Conservation (phyloP, 2,888 invertebrate genomes). For the Temnothorax ravouxi region DNA sequence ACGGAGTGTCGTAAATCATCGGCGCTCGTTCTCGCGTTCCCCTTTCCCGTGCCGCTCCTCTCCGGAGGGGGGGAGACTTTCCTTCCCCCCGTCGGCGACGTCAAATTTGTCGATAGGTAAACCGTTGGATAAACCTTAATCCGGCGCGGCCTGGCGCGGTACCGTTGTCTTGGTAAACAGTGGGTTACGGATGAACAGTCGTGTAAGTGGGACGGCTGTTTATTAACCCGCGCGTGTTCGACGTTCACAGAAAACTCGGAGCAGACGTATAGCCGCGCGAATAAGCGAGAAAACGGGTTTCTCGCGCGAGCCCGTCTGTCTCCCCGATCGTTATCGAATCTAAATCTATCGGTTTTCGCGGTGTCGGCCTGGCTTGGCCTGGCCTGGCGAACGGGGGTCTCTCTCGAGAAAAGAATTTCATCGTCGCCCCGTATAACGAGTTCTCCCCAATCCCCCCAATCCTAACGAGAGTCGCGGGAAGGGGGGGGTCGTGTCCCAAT, state of each 20-base stretch:
- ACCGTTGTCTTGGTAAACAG: conserved; percentile 58
- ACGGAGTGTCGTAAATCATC: conserved; percentile 52
- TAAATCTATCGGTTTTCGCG: conserved; percentile 27
- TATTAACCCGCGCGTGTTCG: conserved; percentile 59
- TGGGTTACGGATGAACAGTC: conserved; percentile 63
- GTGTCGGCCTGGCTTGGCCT: too few relatives aligned
- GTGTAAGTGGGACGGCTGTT: conserved; percentile 58
- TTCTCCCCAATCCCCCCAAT: neutral
- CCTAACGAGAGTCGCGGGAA: too few relatives aligned
- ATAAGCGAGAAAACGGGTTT: conserved; percentile 44
- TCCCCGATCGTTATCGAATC: conserved; percentile 9
- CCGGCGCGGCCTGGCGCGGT: conserved; percentile 57
- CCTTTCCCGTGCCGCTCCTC: conserved; percentile 26
- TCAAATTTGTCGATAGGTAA: conserved; percentile 61
- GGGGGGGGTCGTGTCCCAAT: too few relatives aligned
- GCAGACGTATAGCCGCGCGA: conserved; percentile 33
- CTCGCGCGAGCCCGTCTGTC: conserved; percentile 9
- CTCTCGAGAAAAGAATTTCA: neutral
- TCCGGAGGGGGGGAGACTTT: neutral
- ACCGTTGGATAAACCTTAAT: conserved; percentile 68
- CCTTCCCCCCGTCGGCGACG: neutral
- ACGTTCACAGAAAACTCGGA: conserved; percentile 49
- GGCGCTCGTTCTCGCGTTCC: conserved; percentile 60
- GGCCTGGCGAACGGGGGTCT: neutral
- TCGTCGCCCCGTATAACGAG: neutral